Evolutionary conservation across 2,888 invertebrate genomes (phyloP).

Genomic region (Rhamnusium bicolor): DNA sequence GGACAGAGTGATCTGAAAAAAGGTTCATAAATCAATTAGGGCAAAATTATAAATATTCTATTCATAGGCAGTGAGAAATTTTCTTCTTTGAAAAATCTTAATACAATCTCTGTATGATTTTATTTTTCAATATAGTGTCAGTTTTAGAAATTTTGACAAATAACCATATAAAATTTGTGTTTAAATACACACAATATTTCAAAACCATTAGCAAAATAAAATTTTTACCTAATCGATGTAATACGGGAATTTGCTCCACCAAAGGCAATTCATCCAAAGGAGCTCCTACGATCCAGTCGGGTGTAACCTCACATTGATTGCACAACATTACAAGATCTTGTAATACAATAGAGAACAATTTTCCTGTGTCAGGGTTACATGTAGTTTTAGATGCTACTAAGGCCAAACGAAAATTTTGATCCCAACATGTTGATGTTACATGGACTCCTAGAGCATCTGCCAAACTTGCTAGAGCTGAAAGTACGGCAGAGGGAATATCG

Average conservation of each 20-base stretch:
- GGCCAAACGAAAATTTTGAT: constrained; percentile 76
- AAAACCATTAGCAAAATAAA: too few relatives aligned
- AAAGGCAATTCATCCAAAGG: constrained; percentile 84
- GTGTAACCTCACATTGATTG: constrained; percentile 84
- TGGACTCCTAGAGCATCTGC: constrained; percentile 86
- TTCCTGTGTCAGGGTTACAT: constrained; percentile 64
- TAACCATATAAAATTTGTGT: too few relatives aligned
- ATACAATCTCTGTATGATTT: too few relatives aligned
- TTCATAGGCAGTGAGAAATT: too few relatives aligned
- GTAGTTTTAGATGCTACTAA: constrained; percentile 71
- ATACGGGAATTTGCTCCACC: constrained; percentile 87
- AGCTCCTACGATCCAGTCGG: constrained; percentile 81
- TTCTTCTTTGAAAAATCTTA: too few relatives aligned
- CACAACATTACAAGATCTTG: constrained; percentile 81
- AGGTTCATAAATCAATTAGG: not conserved
- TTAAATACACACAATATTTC: too few relatives aligned
- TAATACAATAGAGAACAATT: constrained; percentile 77
- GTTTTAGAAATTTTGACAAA: too few relatives aligned
- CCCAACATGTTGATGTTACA: constrained; percentile 87
- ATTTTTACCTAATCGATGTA: constrained; percentile 78
- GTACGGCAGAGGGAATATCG: constrained; percentile 77
- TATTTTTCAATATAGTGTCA: too few relatives aligned
- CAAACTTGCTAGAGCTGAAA: constrained; percentile 82
- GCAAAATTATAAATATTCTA: not conserved
- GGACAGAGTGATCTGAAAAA: constrained; percentile 82